Conservation (phyloP, 1,140 invertebrate genomes). For the Heliconius melpomene region DNA sequence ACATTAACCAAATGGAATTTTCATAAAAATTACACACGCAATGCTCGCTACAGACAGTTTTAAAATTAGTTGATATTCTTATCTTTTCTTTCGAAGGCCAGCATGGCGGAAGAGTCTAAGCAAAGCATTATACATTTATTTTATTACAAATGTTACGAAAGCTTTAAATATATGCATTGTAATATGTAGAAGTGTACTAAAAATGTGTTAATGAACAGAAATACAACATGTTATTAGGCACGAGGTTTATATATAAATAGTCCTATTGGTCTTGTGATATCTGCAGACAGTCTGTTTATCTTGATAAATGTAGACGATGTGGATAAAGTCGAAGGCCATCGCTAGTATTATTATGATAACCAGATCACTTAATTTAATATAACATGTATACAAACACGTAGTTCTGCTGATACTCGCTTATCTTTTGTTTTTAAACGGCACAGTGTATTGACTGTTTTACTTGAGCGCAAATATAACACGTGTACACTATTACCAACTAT, state of each 20-base stretch:
- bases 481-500: background rate
- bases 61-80: conserved; percentile 40
- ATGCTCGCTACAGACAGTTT: conserved; percentile 19
- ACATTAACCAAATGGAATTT: conserved; percentile 8
- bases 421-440: conserved; percentile 26
- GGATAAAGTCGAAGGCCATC: background rate
- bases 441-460: conserved; percentile 34
- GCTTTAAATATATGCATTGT: background rate
- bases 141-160: conserved; percentile 5
- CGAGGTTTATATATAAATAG: background rate
- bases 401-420: background rate
- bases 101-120: conserved; percentile 29
- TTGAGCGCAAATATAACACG: conserved; percentile 5
- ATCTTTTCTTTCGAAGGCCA: conserved; percentile 46
- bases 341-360: conserved; percentile 2
- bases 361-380: background rate
- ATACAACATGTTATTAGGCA: background rate
- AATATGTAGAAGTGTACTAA: background rate
- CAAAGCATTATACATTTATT: background rate
- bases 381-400: conserved; percentile 5
- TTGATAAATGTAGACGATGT: conserved; percentile 1
- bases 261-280: background rate
- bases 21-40: conserved; percentile 25
- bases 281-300: background rate
- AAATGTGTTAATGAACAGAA: background rate